phyloP scores from a whole-genome alignment of 1,140 invertebrate species.

The Magallana gigas region DNA sequence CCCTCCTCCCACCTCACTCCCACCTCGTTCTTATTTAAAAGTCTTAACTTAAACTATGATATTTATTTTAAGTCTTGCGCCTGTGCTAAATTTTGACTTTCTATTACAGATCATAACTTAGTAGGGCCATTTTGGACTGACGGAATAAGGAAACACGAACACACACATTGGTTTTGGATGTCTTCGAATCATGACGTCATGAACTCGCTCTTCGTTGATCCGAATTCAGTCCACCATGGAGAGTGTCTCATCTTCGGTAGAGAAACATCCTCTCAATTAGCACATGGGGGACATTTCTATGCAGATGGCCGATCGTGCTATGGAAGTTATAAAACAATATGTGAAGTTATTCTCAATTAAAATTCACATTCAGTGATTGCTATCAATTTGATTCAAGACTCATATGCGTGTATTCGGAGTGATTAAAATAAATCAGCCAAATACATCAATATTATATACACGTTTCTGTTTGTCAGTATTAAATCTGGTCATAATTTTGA shows the following conservation, averaged over 20 bases:
- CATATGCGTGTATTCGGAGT: too few relatives aligned
- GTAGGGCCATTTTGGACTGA: not conserved
- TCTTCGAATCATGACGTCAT: not conserved
- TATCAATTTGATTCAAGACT: too few relatives aligned
- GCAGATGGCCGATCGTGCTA: not conserved
- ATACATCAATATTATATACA: too few relatives aligned
- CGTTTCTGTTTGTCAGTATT: too few relatives aligned
- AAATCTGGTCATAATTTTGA: too few relatives aligned
- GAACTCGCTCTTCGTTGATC: not conserved
- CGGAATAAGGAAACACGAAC: not conserved
- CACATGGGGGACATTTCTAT: not conserved
- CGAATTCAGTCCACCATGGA: not conserved
- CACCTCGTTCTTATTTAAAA: too few relatives aligned
- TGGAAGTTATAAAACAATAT: not conserved
- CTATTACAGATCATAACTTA: not conserved
- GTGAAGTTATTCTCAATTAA: slow-evolving; percentile 1
- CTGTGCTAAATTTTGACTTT: too few relatives aligned
- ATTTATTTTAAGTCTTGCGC: too few relatives aligned
- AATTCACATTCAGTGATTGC: not conserved
- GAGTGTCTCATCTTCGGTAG: not conserved
- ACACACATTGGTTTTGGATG: not conserved
- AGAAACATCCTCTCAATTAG: not conserved
- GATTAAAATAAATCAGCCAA: too few relatives aligned
- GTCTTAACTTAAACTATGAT: too few relatives aligned
- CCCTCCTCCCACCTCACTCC: too few relatives aligned